These are phyloP conservation scores for Rhinolophus sinicus DNA, from an alignment of 2,113 vertebrate species.

Conservation along the genomic window DNA sequence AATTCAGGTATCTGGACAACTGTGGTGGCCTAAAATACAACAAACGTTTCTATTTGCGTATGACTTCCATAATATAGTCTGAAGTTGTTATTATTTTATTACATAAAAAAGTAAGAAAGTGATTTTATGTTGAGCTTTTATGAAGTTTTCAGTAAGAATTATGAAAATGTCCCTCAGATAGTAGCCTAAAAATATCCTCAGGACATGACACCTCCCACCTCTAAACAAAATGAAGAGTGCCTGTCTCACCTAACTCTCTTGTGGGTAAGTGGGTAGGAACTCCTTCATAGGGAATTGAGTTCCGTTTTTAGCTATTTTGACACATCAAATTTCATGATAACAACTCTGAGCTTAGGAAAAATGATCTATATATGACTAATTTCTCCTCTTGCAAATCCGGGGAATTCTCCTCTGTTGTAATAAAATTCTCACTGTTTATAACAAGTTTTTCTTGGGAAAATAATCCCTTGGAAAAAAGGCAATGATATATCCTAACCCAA, in stretches of 20 bases:
- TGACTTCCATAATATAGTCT: background rate
- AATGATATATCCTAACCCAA: background rate
- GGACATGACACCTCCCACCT: background rate
- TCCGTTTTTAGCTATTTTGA: slow-evolving; percentile 44
- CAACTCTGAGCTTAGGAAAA: slow-evolving; percentile 42
- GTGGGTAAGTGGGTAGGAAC: background rate
- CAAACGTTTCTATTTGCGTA: background rate
- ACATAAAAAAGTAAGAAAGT: slow-evolving; percentile 13
- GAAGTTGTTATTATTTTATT: background rate
- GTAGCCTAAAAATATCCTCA: slow-evolving; percentile 11
- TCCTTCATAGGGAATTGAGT: background rate
- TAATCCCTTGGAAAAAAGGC: background rate
- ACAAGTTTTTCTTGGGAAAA: background rate
- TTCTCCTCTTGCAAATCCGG: background rate
- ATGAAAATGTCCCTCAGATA: background rate
- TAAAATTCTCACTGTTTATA: background rate
- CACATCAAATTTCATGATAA: background rate
- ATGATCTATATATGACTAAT: background rate
- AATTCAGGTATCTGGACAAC: background rate
- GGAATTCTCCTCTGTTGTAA: background rate
- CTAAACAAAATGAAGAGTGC: background rate
- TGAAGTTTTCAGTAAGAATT: slow-evolving; percentile 35
- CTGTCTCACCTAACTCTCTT: background rate
- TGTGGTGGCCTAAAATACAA: background rate
- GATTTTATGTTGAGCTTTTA: background rate